phyloP scores from a whole-genome alignment of 2,113 vertebrate genomes.

The Toxostoma redivivum region DNA sequence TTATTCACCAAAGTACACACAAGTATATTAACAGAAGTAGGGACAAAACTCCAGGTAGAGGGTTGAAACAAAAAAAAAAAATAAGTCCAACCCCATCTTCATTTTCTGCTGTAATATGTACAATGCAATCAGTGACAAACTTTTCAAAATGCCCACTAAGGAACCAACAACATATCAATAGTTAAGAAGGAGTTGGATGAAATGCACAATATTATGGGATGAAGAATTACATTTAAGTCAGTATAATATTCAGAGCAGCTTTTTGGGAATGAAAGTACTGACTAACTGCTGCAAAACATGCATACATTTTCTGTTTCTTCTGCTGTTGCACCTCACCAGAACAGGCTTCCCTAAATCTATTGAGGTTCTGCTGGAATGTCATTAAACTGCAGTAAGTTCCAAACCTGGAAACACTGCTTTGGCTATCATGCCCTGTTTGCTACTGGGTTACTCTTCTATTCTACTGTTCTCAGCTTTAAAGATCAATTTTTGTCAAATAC shows the following conservation, averaged over 20 bases:
- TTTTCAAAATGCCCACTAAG: neutral
- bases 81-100: neutral
- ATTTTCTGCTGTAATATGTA: neutral
- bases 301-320: neutral
- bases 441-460: neutral
- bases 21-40: neutral
- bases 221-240: neutral
- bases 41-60: neutral
- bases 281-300: neutral
- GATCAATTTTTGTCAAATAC: neutral
- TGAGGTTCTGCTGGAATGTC: neutral
- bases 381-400: neutral
- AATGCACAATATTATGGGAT: neutral
- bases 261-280: neutral
- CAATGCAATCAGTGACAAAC: neutral
- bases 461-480: neutral
- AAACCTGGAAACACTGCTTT: neutral
- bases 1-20: neutral
- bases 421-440: neutral
- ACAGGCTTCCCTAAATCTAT: neutral
- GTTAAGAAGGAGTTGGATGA: neutral
- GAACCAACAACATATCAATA: neutral
- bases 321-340: neutral
- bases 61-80: neutral
- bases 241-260: neutral